phyloP scores from a whole-genome alignment of 2,797 vertebrate species.

The Acrossocheilus fasciatus region DNA sequence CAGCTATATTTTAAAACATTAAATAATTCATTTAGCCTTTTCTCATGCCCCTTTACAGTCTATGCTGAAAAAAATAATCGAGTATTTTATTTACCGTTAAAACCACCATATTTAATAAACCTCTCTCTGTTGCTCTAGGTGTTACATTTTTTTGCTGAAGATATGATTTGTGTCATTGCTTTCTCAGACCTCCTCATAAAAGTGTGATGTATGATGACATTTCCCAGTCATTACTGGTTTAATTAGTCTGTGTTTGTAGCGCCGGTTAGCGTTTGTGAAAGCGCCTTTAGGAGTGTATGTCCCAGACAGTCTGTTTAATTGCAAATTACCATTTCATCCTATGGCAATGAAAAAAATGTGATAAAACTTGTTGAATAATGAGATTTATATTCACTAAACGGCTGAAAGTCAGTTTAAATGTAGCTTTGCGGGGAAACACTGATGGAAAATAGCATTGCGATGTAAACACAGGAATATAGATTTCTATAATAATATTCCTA shows the following conservation, averaged over 20 bases:
- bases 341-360: background rate
- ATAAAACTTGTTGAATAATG: constrained; percentile 9
- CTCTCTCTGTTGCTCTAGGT: background rate
- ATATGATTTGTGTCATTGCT: constrained; percentile 13
- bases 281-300: background rate
- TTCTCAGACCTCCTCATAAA: constrained; percentile 30
- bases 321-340: constrained; percentile 1
- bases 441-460: background rate
- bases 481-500: constrained; percentile 1
- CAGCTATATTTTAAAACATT: background rate
- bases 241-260: constrained; percentile 30
- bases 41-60: background rate
- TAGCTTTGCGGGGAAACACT: background rate
- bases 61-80: background rate
- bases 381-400: background rate
- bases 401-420: background rate
- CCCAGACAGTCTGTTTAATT: constrained; percentile 5
- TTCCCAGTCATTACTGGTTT: constrained; percentile 30
- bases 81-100: background rate
- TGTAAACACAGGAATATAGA: background rate
- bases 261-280: background rate
- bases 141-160: background rate
- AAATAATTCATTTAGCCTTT: background rate
- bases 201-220: constrained; percentile 26
- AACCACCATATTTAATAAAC: constrained; percentile 11